Base-by-base conservation (phyloP, 1,140 invertebrate species). In the Lethrus apterus region DNA sequence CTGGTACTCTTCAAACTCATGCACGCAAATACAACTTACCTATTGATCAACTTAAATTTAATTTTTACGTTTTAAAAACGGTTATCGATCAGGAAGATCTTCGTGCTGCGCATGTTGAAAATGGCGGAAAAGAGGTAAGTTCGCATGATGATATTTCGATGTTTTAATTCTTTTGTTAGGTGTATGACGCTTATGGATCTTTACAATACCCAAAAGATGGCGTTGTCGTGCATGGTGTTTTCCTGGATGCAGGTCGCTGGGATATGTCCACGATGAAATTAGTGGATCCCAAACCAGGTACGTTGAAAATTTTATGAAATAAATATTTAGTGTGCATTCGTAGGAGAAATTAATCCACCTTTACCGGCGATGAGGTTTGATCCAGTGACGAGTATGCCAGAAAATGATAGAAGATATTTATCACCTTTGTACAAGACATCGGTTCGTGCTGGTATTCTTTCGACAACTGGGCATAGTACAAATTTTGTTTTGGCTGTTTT, bases 391-490 rank as follows among this genome's bases (percentile, higher is more conserved):
- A 67, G 72, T 42, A 66, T 80, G 54, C 75, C 74, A 3, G 69
- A 72, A 19, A 66, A 77, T n/a, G 74, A 78, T 55, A 62, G 66
- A 4, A 73, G 84, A 33, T 93, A 93, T 59, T 71, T 80, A 15
- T 75, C 79, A 29, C 89, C 89, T 0, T 63, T 92, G 7, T 93
- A 93, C 62, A 93, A 91, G 70, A 92, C 89, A 1, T 78, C 84
- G n/a, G 74, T 82, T 31, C 69, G 89, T 42, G 87, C 87, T 19
- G 89, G 89, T 31, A 78, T 81, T 1, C 71, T 93, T 4, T 90
- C 87, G 15, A 92, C 89, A 0, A 92, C 87, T 3, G 89, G 89
- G 2, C 87, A 90, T 60, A 91, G 87, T 41, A 91, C 89, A 1
- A 93, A 92, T 69, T 92, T 89, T 65, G 84, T 93, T 4, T 73